Percentiles rank a stretch among this genome's conserved stretches.
These are phyloP conservation scores for Himalopsyche japonica DNA, from an alignment of 2,888 invertebrate genomes.

Conservation along the genomic window DNA sequence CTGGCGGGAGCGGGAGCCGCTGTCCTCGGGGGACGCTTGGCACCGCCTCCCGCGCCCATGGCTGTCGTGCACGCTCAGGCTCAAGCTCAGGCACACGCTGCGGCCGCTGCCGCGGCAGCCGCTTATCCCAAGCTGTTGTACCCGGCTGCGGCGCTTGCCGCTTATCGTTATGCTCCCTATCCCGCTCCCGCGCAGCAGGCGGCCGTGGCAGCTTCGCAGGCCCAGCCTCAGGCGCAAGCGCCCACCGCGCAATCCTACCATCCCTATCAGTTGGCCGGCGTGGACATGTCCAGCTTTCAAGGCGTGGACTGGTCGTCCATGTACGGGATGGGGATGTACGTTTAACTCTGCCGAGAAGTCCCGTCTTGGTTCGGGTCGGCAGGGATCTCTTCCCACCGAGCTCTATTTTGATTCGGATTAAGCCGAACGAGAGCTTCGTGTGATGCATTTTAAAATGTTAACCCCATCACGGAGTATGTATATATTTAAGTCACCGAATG, in stretches of 20 bases:
- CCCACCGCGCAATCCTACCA: constrained; percentile 73
- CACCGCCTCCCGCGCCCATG: constrained; percentile 59
- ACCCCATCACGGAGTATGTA: neutral
- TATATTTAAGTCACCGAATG: neutral
- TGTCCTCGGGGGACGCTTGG: constrained; percentile 60
- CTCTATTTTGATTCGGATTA: neutral
- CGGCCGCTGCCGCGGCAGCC: constrained; percentile 56
- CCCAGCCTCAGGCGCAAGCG: constrained; percentile 64
- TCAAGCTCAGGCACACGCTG: constrained; percentile 53
- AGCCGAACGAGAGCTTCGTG: neutral
- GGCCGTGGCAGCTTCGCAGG: constrained; percentile 57
- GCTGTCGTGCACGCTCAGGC: constrained; percentile 58
- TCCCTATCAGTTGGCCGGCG: constrained; percentile 82
- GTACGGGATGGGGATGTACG: constrained; percentile 94
- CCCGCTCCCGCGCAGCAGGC: constrained; percentile 45
- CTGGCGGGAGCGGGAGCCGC: constrained; percentile 56
- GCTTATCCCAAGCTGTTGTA: constrained; percentile 45
- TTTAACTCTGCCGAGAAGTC: constrained; percentile 54
- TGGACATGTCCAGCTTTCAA: constrained; percentile 91
- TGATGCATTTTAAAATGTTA: neutral
- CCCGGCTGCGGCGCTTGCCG: constrained; percentile 51
- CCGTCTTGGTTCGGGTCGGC: neutral
- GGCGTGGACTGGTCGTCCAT: constrained; percentile 89
- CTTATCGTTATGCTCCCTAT: constrained; percentile 59
- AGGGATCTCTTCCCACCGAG: neutral